These are phyloP conservation scores for Pantherophis vulpinus DNA, from an alignment of 2,797 vertebrate genomes.

Conservation along the genomic window DNA sequence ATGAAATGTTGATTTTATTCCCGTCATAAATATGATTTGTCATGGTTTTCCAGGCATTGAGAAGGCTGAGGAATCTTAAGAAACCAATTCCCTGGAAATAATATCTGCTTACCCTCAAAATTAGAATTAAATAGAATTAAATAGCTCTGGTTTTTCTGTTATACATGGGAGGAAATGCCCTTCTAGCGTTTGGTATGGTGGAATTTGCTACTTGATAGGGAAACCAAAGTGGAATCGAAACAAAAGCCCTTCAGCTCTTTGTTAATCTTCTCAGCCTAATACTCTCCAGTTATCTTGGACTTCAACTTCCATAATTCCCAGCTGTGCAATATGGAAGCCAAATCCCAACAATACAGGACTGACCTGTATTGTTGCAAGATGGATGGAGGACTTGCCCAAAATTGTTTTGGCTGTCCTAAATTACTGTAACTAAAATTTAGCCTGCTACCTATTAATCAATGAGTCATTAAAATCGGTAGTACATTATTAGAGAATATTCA, in stretches of 20 bases:
- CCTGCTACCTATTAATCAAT: not conserved
- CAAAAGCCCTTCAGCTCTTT: not conserved
- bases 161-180: not conserved
- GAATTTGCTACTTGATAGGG: not conserved
- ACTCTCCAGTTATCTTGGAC: not conserved
- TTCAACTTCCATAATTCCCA: not conserved
- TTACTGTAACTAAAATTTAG: not conserved
- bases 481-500: not conserved
- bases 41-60: constrained; percentile 63
- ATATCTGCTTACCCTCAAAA: not conserved
- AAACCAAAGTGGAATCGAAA: not conserved
- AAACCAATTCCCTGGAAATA: constrained; percentile 22
- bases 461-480: not conserved
- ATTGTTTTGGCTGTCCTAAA: not conserved
- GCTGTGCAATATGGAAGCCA: not conserved
- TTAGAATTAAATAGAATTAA: constrained; percentile 16
- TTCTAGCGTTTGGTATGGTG: not conserved
- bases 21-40: constrained; percentile 67
- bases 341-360: not conserved
- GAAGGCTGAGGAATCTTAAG: constrained; percentile 43
- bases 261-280: not conserved
- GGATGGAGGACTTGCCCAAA: not conserved
- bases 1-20: constrained; percentile 64
- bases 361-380: not conserved
- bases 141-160: constrained; percentile 9